A percentile compares a stretch with the other conserved stretches of the same genome.
Evolutionary conservation across 2,888 invertebrate genomes (phyloP).

Genomic region (Drosophila leonis): DNA sequence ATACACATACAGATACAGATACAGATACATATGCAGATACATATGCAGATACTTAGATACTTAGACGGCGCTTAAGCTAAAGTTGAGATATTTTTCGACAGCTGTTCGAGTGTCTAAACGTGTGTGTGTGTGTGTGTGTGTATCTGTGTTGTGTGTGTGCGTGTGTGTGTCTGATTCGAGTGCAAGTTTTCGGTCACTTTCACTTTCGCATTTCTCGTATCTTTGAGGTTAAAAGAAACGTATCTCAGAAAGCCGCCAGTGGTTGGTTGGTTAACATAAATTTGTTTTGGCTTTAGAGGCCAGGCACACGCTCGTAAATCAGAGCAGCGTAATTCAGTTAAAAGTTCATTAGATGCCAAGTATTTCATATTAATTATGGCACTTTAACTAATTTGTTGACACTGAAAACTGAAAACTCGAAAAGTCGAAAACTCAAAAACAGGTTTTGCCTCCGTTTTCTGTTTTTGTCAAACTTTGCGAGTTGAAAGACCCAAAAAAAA

Average conservation of each 20-base stretch:
- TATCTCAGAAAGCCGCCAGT: constrained; percentile 18
- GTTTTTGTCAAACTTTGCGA: constrained; percentile 48
- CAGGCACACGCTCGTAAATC: constrained; percentile 49
- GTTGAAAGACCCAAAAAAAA: constrained; percentile 65
- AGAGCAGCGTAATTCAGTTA: constrained; percentile 51
- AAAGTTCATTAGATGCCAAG: constrained; percentile 58
- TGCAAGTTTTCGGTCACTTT: constrained; percentile 70
- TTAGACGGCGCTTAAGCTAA: background rate
- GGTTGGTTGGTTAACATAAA: constrained; percentile 48
- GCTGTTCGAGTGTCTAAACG: background rate
- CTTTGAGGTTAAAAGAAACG: constrained; percentile 42
- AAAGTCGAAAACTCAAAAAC: constrained; percentile 33
- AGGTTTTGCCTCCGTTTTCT: background rate
- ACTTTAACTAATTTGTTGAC: constrained; percentile 59
- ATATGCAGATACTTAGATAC: background rate
- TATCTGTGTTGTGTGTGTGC: constrained; percentile 20
- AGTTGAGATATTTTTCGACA: constrained; percentile 3
- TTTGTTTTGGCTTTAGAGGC: constrained; percentile 43
- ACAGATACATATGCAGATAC: background rate
- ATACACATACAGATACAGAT: background rate
- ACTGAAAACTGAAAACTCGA: constrained; percentile 52
- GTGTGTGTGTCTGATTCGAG: constrained; percentile 21
- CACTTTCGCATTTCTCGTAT: constrained; percentile 65
- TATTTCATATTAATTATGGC: constrained; percentile 68
- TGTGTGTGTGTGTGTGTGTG: background rate